Evolutionary conservation across 2,113 vertebrate genomes (phyloP).

Genomic region (Electrona antarctica): DNA sequence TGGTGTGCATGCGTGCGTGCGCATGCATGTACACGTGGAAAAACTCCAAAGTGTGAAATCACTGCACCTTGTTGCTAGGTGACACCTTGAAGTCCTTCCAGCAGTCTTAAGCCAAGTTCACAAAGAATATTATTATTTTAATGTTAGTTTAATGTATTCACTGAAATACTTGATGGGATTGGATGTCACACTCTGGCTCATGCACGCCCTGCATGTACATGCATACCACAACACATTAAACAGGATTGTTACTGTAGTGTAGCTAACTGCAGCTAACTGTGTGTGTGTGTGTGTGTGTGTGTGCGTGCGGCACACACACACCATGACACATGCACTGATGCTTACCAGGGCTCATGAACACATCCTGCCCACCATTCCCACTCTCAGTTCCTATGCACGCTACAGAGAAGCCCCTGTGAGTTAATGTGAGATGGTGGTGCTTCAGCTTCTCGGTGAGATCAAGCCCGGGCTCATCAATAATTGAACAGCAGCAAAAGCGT

Average conservation of each 20-base stretch:
- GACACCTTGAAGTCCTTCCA: slow-evolving; percentile 20
- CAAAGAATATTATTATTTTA: neutral
- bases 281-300: neutral
- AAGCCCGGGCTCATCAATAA: slow-evolving; percentile 2
- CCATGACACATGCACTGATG: neutral
- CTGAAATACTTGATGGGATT: no score
- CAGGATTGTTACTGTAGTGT: no score
- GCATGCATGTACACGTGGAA: slow-evolving; percentile 10
- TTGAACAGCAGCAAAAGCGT: slow-evolving; percentile 12
- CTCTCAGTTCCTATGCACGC: slow-evolving; percentile 8
- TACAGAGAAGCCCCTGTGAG: slow-evolving; percentile 4
- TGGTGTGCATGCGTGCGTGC: slow-evolving; percentile 4
- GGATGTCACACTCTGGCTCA: no score
- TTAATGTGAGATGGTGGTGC: slow-evolving; percentile 11
- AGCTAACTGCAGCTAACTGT: no score
- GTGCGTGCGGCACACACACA: neutral
- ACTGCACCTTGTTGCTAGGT: slow-evolving; percentile 14
- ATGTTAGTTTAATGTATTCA: no score
- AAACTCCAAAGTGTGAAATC: slow-evolving; percentile 7
- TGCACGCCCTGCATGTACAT: no score
- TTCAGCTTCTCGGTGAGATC: neutral
- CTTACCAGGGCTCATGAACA: neutral
- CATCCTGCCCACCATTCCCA: slow-evolving; percentile 3
- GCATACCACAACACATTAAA: no score
- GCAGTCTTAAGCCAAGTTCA: slow-evolving; percentile 14